Conservation (phyloP, 2,113 vertebrate genomes). For the Dasyurus viverrinus region DNA sequence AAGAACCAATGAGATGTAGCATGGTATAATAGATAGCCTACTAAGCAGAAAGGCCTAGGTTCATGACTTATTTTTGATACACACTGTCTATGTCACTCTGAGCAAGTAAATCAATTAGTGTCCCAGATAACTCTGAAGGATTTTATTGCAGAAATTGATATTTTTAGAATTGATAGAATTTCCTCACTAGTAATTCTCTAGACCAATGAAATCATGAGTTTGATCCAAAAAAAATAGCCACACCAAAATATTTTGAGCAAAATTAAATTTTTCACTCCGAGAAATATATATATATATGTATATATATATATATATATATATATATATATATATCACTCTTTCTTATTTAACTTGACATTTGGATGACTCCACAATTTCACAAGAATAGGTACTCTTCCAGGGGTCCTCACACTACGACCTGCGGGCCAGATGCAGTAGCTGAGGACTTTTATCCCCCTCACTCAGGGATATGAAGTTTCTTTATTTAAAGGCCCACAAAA, state of each 20-base stretch:
- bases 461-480: no score
- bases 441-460: no score
- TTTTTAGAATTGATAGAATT: background rate
- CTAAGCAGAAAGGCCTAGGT: background rate
- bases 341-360: background rate
- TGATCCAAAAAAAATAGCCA: background rate
- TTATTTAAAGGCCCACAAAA: no score
- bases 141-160: background rate
- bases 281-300: no score
- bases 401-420: no score
- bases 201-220: background rate
- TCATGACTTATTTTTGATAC: background rate
- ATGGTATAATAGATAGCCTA: background rate
- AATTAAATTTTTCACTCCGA: background rate
- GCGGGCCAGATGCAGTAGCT: no score
- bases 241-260: background rate
- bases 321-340: background rate
- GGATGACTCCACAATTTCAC: background rate
- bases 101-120: background rate
- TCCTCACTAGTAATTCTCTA: background rate
- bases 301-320: no score
- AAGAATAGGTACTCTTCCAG: background rate
- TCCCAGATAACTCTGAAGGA: no score
- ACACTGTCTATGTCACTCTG: background rate
- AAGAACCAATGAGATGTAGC: background rate